Percentiles rank a stretch among this genome's conserved stretches.
Evolutionary conservation across 2,113 vertebrate genomes (phyloP).

Genomic region (Thalassarche chlororhynchos): DNA sequence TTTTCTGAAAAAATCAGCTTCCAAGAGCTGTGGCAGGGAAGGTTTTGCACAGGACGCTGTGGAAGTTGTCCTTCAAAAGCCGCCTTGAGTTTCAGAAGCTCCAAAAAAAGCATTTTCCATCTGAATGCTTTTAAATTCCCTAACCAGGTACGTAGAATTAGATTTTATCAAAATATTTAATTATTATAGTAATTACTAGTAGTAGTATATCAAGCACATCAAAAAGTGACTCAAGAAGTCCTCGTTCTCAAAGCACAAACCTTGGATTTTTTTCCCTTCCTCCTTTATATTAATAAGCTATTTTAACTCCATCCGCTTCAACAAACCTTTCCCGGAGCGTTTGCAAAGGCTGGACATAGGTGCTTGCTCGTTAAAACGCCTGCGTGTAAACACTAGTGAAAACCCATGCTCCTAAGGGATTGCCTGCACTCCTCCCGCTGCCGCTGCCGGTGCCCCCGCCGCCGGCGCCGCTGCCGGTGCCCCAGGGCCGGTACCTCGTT

Average conservation of each 20-base stretch:
- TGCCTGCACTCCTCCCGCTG: accelerated
- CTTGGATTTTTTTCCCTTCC: no score
- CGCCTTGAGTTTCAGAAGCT: neutral
- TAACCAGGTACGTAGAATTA: neutral
- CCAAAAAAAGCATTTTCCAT: neutral
- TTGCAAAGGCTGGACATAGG: accelerated
- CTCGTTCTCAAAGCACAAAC: neutral
- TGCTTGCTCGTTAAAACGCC: accelerated
- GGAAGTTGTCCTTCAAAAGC: neutral
- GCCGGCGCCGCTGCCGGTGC: neutral
- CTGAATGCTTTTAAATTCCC: neutral
- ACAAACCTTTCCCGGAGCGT: no score
- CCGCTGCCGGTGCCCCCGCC: neutral
- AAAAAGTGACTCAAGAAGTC: neutral
- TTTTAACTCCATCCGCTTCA: neutral
- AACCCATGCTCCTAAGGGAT: accelerated
- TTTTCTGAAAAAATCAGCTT: neutral
- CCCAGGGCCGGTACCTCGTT: neutral
- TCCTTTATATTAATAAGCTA: no score
- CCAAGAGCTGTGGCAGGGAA: neutral
- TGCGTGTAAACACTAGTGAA: accelerated
- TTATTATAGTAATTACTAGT: no score
- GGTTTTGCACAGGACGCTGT: neutral
- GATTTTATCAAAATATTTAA: neutral
- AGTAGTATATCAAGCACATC: neutral